Percentiles rank a stretch among this genome's conserved stretches.
Conservation (phyloP, 2,113 vertebrate species). For the Mesembrinibis cayennensis region DNA sequence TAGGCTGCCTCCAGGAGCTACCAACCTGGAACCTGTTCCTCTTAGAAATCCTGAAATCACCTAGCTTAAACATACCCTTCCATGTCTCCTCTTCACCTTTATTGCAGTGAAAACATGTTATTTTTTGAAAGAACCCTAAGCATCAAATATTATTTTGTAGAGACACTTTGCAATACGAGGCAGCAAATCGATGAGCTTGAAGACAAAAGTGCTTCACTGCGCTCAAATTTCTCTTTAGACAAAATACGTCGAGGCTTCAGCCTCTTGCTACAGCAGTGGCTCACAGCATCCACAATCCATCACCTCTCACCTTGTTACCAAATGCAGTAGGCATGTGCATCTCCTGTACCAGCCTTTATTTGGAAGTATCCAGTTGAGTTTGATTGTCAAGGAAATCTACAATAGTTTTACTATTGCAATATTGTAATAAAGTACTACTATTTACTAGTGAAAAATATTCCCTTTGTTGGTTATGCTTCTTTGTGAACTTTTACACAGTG, state of each 20-base stretch:
- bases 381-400: not conserved
- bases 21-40: not conserved
- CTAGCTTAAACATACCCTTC: not conserved
- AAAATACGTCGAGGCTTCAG: not conserved
- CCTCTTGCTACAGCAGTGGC: not conserved
- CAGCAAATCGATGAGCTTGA: not conserved
- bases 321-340: not conserved
- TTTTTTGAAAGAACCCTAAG: not conserved
- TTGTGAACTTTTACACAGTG: not conserved
- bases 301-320: not conserved
- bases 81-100: not conserved
- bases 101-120: not conserved
- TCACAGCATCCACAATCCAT: not conserved
- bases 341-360: not conserved
- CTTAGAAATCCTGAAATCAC: not conserved
- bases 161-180: not conserved
- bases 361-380: not conserved
- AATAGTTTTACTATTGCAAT: not conserved
- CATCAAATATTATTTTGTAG: not conserved
- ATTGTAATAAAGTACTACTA: not conserved
- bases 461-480: not conserved
- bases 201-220: not conserved
- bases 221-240: not conserved
- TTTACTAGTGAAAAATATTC: not conserved
- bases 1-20: not conserved